Evolutionary conservation across 2,113 vertebrate genomes (phyloP), one percentile per base, ranked within the genome.

Genomic region (Microcebus murinus): DNA sequence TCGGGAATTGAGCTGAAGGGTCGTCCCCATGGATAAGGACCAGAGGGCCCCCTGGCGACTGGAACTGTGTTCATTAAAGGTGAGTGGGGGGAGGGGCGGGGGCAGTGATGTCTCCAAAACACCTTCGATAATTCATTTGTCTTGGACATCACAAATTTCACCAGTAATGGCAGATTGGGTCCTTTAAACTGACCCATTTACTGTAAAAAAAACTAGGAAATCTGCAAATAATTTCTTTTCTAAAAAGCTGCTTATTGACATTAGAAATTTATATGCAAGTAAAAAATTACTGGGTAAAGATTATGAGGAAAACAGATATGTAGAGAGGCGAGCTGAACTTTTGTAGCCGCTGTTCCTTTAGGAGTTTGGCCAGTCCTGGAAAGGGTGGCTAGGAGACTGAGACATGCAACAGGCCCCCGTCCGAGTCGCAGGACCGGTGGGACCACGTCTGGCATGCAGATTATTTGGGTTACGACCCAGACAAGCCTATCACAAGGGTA

Each of bases 361-460:
- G 4, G 31, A 57, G 15, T 45, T 55, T 36, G 63, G 18, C 14
- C 31, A 36, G 6, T 48, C 23, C 27, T 79, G n/a, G 9, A 14
- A 36, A 42, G 50, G 15, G 6, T 52, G 9, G 2, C 31, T 73
- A 1, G 9, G 7, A 79, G 39, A 11, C 27, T 36, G 13, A 7
- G 55, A 57, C 14, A 65, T 11, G 15, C 5, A n/a, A 31, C 36
- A 39, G 42, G 1, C 13, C 17, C 25, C 21, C 17, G 21, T 29
- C 10, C 8, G 13, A 31, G 18, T 45, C 20, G 5, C 1, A 42
- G 23, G 27, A 67, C 10, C 8, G 1, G 1, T 5, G 9, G 4
- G 31, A 42, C 34, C 34, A 2, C 4, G 17, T 7, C 29, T 6
- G 4, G 12, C 3, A 13, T 27, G 70, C 2, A 20, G 14, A 48